Conservation (phyloP, 2,888 invertebrate species). For the Anthophora plumipes region DNA sequence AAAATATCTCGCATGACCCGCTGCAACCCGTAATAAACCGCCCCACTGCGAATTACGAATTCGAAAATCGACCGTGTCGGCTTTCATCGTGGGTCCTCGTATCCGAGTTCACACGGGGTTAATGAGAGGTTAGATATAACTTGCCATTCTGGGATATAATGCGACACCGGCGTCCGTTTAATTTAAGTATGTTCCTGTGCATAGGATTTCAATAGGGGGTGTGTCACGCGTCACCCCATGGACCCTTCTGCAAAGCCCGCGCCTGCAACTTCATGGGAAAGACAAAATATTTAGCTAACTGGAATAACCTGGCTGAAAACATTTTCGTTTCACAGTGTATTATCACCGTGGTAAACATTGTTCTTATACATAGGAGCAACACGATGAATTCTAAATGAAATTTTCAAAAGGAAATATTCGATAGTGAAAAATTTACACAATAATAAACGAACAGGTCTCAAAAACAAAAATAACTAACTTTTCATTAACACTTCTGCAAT, state of each 20-base stretch:
- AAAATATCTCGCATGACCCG: constrained; percentile 46
- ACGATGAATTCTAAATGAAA: constrained; percentile 27
- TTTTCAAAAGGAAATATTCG: background rate
- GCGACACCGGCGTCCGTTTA: constrained; percentile 82
- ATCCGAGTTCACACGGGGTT: constrained; percentile 82
- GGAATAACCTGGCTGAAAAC: constrained; percentile 36
- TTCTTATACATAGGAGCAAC: background rate
- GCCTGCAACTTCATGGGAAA: constrained; percentile 80
- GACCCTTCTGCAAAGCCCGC: constrained; percentile 37
- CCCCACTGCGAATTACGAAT: constrained; percentile 69
- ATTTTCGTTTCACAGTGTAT: background rate
- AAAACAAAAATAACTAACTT: no score
- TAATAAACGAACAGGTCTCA: no score
- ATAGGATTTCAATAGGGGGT: constrained; percentile 81
- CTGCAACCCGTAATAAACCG: constrained; percentile 63
- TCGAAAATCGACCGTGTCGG: constrained; percentile 76
- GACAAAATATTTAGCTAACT: constrained; percentile 79
- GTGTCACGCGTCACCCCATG: constrained; percentile 73
- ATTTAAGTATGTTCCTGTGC: constrained; percentile 81
- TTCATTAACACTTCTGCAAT: no score
- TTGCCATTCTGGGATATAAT: constrained; percentile 79
- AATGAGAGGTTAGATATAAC: constrained; percentile 85
- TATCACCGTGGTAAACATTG: constrained; percentile 19
- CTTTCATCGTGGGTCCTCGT: constrained; percentile 67
- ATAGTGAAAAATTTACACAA: background rate